Conservation (phyloP, 2,113 vertebrate species). For the Oophaga pumilio region DNA sequence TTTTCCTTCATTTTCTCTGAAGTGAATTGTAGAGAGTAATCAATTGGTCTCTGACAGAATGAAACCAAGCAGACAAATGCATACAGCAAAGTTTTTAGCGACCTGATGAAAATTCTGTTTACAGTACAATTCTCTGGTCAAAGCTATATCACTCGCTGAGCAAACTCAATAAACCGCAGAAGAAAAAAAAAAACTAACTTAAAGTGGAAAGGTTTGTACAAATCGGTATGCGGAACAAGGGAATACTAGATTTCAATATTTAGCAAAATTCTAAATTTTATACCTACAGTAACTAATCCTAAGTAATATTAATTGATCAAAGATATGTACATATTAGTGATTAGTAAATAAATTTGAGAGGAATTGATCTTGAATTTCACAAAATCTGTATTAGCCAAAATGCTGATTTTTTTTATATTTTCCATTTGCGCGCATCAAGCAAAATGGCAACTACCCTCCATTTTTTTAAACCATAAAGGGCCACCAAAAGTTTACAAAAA, state of each 20-base stretch:
- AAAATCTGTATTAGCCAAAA: too few species aligned
- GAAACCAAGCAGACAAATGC: constrained; percentile 44
- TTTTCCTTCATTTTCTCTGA: constrained; percentile 41
- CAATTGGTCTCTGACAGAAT: constrained; percentile 40
- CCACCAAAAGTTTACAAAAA: too few species aligned
- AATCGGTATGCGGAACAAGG: neutral
- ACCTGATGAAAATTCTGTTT: constrained; percentile 38
- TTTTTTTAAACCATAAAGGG: too few species aligned
- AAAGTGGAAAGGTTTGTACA: neutral
- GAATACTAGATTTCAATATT: neutral
- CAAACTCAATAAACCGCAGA: neutral
- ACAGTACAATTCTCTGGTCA: constrained; percentile 7
- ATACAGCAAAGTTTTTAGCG: constrained; percentile 13
- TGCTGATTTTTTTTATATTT: too few species aligned
- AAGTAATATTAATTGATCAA: too few species aligned
- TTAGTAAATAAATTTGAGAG: too few species aligned
- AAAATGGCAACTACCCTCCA: too few species aligned
- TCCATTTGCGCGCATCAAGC: too few species aligned
- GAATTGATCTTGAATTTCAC: too few species aligned
- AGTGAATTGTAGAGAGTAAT: constrained; percentile 33
- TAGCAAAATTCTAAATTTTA: neutral
- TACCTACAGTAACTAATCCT: too few species aligned
- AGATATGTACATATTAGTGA: too few species aligned
- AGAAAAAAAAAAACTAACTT: neutral
- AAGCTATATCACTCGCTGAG: constrained; percentile 7